Base-by-base conservation (phyloP, 1,140 invertebrate species). In the Drosophila bipectinata region DNA sequence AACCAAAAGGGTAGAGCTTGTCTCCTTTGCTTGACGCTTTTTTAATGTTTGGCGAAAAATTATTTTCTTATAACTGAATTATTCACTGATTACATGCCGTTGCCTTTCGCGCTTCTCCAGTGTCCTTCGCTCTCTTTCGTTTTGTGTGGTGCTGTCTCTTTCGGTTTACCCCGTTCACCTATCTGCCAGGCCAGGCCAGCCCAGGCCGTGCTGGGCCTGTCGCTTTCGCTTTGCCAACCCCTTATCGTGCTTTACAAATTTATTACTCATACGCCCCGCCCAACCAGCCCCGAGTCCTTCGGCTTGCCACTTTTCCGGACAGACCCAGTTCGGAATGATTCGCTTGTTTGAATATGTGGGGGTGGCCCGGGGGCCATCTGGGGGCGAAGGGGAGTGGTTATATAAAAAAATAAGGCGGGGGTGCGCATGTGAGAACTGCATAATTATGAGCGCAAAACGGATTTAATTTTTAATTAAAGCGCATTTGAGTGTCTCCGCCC, bases 41-140 rank as follows among this genome's bases (percentile, higher is more conserved):
- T 88, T 79, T 73, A 79, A 83, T 88, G 76, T 77, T 79, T 72
- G 79, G 74, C 55, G 71, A 79, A 90, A 90, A 85, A 90, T 90
- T 74, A 90, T 88, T 85, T 90, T 90, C 88, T 89, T 90, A 82
- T 91, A 91, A 91, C 88, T 82, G 72, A 90, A 89, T 90, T 91
- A 90, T 91, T 83, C 72, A 89, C 81, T 74, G 73, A 88, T 81
- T 88, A 90, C 80, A 74, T 67, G 64, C 60, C 56, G 55, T 51
- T 56, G 47, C 63, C 62, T 30, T 67, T 60, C 37, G 63, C 32
- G 39, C 57, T 37, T 37, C 34, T 10, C 9, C 34, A 37, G 10
- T 37, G 48, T 28, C 21, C 45, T 32, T 39, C 39, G n/a, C 14
- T 44, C 53, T 18, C 45, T 30, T 10, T 41, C 51, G 15, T 18